These are phyloP conservation scores for Ceratosolen fusciceps DNA, from an alignment of 1,140 invertebrate genomes.

Conservation along the genomic window DNA sequence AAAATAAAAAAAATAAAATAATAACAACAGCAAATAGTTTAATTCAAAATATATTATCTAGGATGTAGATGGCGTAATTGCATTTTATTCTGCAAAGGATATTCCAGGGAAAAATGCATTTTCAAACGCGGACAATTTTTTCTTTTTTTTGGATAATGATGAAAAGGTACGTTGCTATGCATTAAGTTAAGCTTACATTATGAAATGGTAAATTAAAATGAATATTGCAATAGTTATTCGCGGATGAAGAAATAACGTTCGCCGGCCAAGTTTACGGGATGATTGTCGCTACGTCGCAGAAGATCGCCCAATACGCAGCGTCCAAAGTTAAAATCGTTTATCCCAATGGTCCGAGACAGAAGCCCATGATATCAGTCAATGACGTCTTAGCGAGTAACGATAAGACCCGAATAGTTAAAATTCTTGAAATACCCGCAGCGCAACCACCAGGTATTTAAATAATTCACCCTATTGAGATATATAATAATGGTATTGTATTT, in stretches of 20 bases:
- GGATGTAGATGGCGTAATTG: slow-evolving; percentile 79
- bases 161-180: slow-evolving; percentile 60
- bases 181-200: too few species aligned
- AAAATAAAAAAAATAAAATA: too few species aligned
- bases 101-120: slow-evolving; percentile 81
- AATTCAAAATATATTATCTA: too few species aligned
- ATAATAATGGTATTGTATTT: too few species aligned
- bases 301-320: slow-evolving; percentile 76
- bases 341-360: slow-evolving; percentile 62
- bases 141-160: slow-evolving; percentile 53
- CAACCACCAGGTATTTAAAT: slow-evolving; percentile 25
- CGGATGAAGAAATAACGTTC: slow-evolving; percentile 72
- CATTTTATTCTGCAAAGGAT: slow-evolving; percentile 81
- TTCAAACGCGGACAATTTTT: slow-evolving; percentile 53
- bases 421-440: slow-evolving; percentile 59
- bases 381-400: slow-evolving; percentile 74
- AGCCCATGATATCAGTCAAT: slow-evolving; percentile 75
- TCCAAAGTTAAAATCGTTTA: slow-evolving; percentile 80
- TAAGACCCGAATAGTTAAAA: slow-evolving; percentile 59
- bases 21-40: too few species aligned
- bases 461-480: background rate
- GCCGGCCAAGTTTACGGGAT: slow-evolving; percentile 83
- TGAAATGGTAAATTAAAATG: background rate
- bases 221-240: slow-evolving; percentile 69
- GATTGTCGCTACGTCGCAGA: slow-evolving; percentile 76